Evolutionary conservation across 2,888 invertebrate genomes (phyloP), one percentile per base, ranked within the genome.

Genomic region (Erebia ligea): DNA sequence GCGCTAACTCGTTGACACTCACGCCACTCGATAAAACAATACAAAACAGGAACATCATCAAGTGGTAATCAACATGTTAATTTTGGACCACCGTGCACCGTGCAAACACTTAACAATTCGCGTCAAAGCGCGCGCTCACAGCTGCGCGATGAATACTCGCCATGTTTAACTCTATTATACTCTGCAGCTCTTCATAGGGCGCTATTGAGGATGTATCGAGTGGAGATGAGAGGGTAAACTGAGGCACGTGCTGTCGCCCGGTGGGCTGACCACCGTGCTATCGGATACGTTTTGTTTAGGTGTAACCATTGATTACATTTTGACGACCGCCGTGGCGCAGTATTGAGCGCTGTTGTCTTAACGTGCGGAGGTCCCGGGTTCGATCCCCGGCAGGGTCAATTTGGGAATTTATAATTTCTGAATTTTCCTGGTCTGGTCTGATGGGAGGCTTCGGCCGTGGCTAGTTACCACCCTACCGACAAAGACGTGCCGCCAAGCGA

Each of bases 61-160:
- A 90, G 89, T 81, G 88, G 87, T 85, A 82, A 90, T 90, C 87
- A 84, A 85, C 80, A 84, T 82, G 82, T 84, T 87, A 86, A 85
- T 84, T 82, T 56, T 75, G 78, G 90, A 90, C 89, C 90, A 90
- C 91, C 89, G 80, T 78, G 78, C 89, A 89, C 91, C 89, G 80
- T 77, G 77, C 81, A 79, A 76, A 77, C 76, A 76, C 78, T 79
- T 68, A 81, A 89, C 88, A 89, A 89, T 86, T 74, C 75, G 78
- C 78, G 78, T 83, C 83, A 89, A 86, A 89, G 88, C 84, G 87
- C 90, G 91, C 90, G 91, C 86, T 64, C 79, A 82, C 91, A 91
- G 90, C 90, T 91, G 91, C 83, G 81, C 78, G 66, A 19, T 59
- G 56, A 2, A 54, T 54, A 65, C 65, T 65, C 58, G 61, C 70